These are phyloP conservation scores for Lycopodina hypogea DNA, from an alignment of 37 sponge, comb jelly and placozoan genomes.

Conservation along the genomic window DNA sequence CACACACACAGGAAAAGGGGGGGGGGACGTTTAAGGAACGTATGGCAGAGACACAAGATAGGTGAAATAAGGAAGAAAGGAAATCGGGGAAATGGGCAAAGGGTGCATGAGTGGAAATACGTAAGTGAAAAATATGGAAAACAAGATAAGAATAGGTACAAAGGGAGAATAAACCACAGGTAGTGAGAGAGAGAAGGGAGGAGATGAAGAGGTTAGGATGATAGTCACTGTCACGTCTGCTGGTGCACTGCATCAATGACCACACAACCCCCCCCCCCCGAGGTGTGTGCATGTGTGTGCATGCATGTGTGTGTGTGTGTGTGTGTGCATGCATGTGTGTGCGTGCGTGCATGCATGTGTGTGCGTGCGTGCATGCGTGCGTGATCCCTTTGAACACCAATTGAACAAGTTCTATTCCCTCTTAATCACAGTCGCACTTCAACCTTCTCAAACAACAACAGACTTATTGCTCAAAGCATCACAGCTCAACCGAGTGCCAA, in stretches of 20 bases:
- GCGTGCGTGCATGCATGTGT: neutral
- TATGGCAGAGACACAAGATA: neutral
- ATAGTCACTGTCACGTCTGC: neutral
- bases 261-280: too few relatives aligned
- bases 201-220: neutral
- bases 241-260: too few relatives aligned
- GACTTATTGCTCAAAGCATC: too few relatives aligned
- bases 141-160: too few relatives aligned
- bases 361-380: too few relatives aligned
- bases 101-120: neutral
- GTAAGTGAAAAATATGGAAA: neutral
- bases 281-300: neutral
- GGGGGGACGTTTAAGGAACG: neutral
- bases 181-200: too few relatives aligned
- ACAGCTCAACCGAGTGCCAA: too few relatives aligned
- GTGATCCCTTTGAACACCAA: too few relatives aligned
- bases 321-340: neutral
- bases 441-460: too few relatives aligned
- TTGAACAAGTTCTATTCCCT: too few relatives aligned
- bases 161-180: too few relatives aligned
- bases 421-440: too few relatives aligned
- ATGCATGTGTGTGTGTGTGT: neutral
- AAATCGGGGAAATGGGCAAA: neutral
- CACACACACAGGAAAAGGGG: neutral
- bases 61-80: neutral